These are phyloP conservation scores for Fulmarus glacialis DNA, from an alignment of 2,113 vertebrate species.

Conservation along the genomic window DNA sequence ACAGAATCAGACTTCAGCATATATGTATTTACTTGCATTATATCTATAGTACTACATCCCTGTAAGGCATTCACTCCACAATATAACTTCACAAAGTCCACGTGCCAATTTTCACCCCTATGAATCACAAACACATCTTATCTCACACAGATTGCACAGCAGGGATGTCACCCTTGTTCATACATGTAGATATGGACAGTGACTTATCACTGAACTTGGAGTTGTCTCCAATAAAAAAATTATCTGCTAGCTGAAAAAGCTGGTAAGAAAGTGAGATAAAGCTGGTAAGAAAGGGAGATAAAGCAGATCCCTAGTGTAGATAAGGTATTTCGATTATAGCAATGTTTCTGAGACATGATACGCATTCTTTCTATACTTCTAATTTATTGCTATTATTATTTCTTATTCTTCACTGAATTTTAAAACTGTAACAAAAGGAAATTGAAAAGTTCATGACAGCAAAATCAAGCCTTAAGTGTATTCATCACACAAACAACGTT, in stretches of 20 bases:
- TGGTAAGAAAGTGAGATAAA: background rate
- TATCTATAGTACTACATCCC: background rate
- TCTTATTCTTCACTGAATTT: constrained; percentile 1
- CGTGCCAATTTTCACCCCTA: accelerated
- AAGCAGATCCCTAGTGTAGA: background rate
- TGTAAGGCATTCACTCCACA: background rate
- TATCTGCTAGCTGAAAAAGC: background rate
- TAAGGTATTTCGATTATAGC: background rate
- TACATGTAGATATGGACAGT: background rate
- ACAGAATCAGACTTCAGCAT: background rate
- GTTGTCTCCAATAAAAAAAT: background rate
- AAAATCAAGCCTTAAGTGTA: constrained; percentile 5
- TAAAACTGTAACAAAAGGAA: constrained; percentile 5
- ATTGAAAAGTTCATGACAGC: background rate
- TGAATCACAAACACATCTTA: background rate
- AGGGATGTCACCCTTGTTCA: background rate
- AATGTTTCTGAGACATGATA: background rate
- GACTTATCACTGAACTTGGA: background rate
- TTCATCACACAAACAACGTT: constrained; percentile 20
- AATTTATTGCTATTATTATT: background rate
- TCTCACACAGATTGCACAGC: background rate
- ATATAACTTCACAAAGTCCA: background rate
- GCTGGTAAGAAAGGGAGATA: background rate
- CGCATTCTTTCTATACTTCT: background rate
- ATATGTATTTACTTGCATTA: background rate